A percentile compares a stretch with the other conserved stretches of the same genome.
phyloP scores from a whole-genome alignment of 2,113 vertebrate genomes.

The Paracanthobrama guichenoti region DNA sequence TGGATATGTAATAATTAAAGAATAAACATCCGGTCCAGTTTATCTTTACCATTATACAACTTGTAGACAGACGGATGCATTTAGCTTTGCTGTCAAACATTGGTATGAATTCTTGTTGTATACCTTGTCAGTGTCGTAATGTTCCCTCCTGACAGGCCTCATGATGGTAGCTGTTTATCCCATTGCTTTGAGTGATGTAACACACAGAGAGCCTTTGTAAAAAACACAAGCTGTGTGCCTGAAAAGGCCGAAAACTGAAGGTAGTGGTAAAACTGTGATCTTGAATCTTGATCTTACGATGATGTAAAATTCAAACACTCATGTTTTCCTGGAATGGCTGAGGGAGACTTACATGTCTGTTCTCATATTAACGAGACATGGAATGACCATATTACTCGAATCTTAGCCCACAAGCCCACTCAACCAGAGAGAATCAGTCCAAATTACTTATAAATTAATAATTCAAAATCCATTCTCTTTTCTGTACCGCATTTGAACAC shows the following conservation, averaged over 20 bases:
- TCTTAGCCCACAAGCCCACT: neutral
- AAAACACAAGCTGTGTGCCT: conserved; percentile 20
- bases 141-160: neutral
- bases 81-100: neutral
- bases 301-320: conserved; percentile 39
- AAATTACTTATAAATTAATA: neutral
- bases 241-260: neutral
- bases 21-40: neutral
- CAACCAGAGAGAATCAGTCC: neutral
- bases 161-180: conserved; percentile 13
- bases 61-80: neutral
- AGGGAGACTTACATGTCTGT: neutral
- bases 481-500: neutral
- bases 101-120: conserved; percentile 2
- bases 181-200: conserved; percentile 1
- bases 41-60: neutral
- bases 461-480: neutral
- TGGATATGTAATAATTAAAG: neutral
- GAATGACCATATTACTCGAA: neutral
- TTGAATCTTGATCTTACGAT: neutral
- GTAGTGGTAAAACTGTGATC: conserved; percentile 49
- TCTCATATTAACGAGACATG: neutral
- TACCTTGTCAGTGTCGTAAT: neutral
- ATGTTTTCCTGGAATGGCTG: conserved; percentile 44
- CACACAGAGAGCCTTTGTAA: neutral